Evolutionary conservation across 2,888 invertebrate species (phyloP), one percentile per base, ranked within the genome.

Genomic region (Dryobota labecula): DNA sequence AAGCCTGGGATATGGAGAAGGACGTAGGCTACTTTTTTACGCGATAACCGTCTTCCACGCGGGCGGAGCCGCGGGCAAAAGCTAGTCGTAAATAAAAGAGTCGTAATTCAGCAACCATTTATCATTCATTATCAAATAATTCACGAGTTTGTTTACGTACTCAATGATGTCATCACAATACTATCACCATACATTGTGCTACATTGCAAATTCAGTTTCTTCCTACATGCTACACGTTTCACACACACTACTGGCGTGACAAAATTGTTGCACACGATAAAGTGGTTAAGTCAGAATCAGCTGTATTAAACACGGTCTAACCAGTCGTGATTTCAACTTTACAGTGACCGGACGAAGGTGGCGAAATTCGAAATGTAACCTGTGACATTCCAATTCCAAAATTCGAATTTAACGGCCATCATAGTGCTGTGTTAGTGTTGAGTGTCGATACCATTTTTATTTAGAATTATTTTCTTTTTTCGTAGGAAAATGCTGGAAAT

Each of bases 401-500:
- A 85, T 84, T 90, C 86, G 84, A 86, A 87, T 88, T 86, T 87
- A 86, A 84, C 84, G 85, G 87, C 87, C 82, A 84, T 87, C 74
- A 62, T 89, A 93, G 95, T 95, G 94, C 88, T 92, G 95, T 95
- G 95, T 88, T 83, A 92, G 93, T 94, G 93, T 91, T 88, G 88
- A 92, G 93, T 94, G 93, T 91, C 88, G 88, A 89, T 92, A 86
- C 88, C 51, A 66, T 86, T 90, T 92, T 93, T 91, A 91, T 92
- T 91, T 89, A 83, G 84, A 77, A 76, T 91, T 93, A 89, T 93
- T 95, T 95, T 94, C 93, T 94, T 94, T 95, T 95, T 95, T 94
- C 73, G 94, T 96, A 96, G 96, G 96, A 95, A 94, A 95, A 94
- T 92, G 95, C 95, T 93, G 95, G 95, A 95, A 95, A 94, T 94